Evolutionary conservation across 2,888 invertebrate species (phyloP).

Genomic region (Leptopilina myrica): DNA sequence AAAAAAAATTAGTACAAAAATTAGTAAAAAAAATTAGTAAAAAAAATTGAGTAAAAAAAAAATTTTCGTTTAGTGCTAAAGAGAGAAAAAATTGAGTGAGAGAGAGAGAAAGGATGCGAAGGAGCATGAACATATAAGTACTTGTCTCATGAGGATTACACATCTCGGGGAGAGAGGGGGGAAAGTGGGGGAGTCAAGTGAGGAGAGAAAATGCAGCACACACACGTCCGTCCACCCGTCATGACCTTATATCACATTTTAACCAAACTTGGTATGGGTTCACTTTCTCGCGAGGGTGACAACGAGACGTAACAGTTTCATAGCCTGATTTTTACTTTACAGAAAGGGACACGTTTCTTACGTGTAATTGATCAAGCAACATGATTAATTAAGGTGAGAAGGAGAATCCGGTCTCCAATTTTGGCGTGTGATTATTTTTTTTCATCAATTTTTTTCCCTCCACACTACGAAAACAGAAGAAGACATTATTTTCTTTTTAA

Average conservation of each 20-base stretch:
- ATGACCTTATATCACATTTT: constrained; percentile 50
- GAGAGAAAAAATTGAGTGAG: too few species aligned
- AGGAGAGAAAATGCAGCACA: constrained; percentile 37
- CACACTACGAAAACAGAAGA: neutral
- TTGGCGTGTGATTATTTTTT: too few species aligned
- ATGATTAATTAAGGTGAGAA: constrained; percentile 22
- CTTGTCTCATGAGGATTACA: constrained; percentile 51
- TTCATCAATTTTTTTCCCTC: neutral
- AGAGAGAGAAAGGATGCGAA: constrained; percentile 44
- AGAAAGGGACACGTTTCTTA: neutral
- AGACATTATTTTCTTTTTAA: neutral
- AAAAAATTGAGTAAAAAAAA: too few species aligned
- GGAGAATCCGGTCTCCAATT: neutral
- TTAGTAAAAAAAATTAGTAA: too few species aligned
- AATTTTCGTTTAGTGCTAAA: too few species aligned
- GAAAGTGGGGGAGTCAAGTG: constrained; percentile 45
- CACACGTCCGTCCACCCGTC: constrained; percentile 45
- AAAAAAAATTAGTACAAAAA: too few species aligned
- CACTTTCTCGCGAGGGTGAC: constrained; percentile 56
- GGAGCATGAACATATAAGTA: constrained; percentile 65
- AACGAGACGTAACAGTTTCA: constrained; percentile 16
- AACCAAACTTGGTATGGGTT: constrained; percentile 59
- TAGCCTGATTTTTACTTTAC: constrained; percentile 13
- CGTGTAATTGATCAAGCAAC: constrained; percentile 23
- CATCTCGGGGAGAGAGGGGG: constrained; percentile 42